phyloP scores from a whole-genome alignment of 1,140 invertebrate species.

The Reticulitermes speratus region DNA sequence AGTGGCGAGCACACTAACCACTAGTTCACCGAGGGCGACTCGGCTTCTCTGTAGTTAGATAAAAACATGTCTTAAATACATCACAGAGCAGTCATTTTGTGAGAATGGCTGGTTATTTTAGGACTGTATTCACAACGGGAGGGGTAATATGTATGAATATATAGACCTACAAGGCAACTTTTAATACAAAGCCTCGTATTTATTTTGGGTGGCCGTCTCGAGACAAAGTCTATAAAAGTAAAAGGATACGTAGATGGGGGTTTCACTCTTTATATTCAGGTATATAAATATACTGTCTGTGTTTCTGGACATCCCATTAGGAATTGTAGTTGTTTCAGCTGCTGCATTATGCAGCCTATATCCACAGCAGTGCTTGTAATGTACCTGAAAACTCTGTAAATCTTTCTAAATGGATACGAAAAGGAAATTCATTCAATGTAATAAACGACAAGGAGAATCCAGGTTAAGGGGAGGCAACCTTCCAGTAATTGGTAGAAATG shows the following conservation, averaged over 20 bases:
- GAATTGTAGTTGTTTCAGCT: not conserved
- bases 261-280: not conserved
- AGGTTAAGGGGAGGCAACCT: not conserved
- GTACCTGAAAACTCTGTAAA: not conserved
- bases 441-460: not conserved
- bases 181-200: not conserved
- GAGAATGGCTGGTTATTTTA: too few relatives aligned
- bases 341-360: not conserved
- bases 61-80: too few relatives aligned
- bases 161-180: not conserved
- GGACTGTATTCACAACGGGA: too few relatives aligned
- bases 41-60: too few relatives aligned
- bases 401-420: not conserved
- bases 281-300: not conserved
- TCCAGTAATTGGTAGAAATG: not conserved
- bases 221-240: not conserved
- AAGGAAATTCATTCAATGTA: not conserved
- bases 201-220: not conserved
- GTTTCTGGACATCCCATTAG: not conserved
- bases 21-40: too few relatives aligned
- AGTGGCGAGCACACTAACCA: too few relatives aligned
- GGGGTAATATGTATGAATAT: too few relatives aligned
- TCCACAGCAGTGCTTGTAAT: not conserved
- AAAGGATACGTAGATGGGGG: not conserved
- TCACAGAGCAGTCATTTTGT: too few relatives aligned